Conservation (phyloP, 2,797 vertebrate genomes). For the Sebastes trivittatus region DNA sequence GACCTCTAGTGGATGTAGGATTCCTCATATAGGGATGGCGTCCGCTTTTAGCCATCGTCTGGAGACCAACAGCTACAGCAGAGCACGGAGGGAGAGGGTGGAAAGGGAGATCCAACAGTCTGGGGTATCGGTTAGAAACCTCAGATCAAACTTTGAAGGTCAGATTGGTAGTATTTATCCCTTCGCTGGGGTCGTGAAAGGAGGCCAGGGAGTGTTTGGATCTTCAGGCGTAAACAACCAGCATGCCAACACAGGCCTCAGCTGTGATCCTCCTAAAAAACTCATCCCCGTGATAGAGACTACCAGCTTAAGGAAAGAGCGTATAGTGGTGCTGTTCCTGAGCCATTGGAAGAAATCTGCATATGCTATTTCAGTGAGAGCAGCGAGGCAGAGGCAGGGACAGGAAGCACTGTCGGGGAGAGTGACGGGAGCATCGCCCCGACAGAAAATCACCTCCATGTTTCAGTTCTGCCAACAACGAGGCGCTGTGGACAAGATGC, state of each 20-base stretch:
- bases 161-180: slow-evolving; percentile 77
- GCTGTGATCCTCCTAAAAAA: slow-evolving; percentile 8
- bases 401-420: background rate
- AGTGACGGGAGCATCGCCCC: slow-evolving; percentile 1
- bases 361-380: slow-evolving; percentile 80
- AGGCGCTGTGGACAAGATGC: slow-evolving; percentile 83
- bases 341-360: slow-evolving; percentile 95
- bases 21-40: slow-evolving; percentile 77
- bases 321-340: slow-evolving; percentile 92
- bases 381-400: slow-evolving; percentile 69
- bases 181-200: slow-evolving; percentile 72
- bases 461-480: slow-evolving; percentile 85
- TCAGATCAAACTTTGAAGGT: slow-evolving; percentile 89
- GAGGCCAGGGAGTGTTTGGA: slow-evolving; percentile 3
- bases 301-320: slow-evolving; percentile 89
- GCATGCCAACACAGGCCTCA: slow-evolving; percentile 64
- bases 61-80: slow-evolving; percentile 73
- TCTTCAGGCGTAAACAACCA: slow-evolving; percentile 39
- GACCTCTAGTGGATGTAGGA: slow-evolving; percentile 62
- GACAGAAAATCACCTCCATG: slow-evolving; percentile 64
- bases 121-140: slow-evolving; percentile 88
- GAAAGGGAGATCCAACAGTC: slow-evolving; percentile 89
- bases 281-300: slow-evolving; percentile 71
- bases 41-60: slow-evolving; percentile 77
- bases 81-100: slow-evolving; percentile 71